These are phyloP conservation scores for Mus pahari DNA, from an alignment of 2,113 vertebrate species.

Conservation along the genomic window DNA sequence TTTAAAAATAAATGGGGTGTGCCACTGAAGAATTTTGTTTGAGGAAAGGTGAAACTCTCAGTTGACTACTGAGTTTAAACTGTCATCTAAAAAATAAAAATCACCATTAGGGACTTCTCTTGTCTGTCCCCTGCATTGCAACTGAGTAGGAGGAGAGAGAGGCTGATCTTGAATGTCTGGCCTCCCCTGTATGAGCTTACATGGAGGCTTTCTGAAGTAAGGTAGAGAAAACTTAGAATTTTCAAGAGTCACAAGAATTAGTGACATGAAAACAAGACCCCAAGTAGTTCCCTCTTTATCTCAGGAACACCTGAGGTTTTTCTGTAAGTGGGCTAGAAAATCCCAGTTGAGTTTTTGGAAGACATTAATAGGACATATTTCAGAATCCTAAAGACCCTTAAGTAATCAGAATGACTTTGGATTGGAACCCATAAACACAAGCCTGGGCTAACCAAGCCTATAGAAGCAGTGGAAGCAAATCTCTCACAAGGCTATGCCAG, in stretches of 20 bases:
- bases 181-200: neutral
- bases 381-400: slow-evolving; percentile 15
- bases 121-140: neutral
- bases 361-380: neutral
- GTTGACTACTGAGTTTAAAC: neutral
- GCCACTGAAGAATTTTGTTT: slow-evolving; percentile 14
- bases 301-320: neutral
- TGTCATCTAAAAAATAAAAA: neutral
- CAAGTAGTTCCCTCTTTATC: neutral
- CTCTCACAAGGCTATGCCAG: neutral
- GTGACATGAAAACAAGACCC: neutral
- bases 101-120: neutral
- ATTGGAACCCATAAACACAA: slow-evolving; percentile 32
- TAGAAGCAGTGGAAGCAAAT: neutral
- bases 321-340: neutral
- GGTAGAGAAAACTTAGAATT: neutral
- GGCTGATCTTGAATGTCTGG: neutral
- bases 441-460: neutral
- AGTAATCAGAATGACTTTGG: neutral
- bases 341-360: neutral
- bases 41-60: neutral
- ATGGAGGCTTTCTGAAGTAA: slow-evolving; percentile 5
- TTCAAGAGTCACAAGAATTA: neutral
- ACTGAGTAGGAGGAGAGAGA: neutral
- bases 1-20: neutral